Conservation (phyloP, 2,113 vertebrate species). For the Pteronura brasiliensis region DNA sequence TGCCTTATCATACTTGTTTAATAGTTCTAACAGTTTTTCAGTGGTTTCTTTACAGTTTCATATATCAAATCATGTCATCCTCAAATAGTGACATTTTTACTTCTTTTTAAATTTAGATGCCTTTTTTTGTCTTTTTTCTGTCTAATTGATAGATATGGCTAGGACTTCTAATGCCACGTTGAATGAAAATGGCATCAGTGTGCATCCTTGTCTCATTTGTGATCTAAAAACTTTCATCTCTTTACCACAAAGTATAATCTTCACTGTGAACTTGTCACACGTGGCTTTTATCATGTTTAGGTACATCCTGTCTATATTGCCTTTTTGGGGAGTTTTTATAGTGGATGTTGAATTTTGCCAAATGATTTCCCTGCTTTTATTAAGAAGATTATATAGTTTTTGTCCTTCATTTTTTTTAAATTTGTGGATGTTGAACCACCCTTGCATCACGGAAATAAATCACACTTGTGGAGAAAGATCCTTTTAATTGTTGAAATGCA, state of each 20-base stretch:
- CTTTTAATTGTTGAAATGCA: not conserved
- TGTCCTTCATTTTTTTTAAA: not conserved
- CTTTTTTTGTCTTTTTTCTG: not conserved
- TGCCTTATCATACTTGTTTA: not conserved
- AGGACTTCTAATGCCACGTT: not conserved
- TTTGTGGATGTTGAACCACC: not conserved
- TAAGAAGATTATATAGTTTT: not conserved
- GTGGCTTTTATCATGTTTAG: not conserved
- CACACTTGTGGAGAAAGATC: not conserved
- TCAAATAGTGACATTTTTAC: not conserved
- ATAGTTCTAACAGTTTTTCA: not conserved
- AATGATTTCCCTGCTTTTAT: not conserved
- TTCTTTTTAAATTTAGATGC: not conserved
- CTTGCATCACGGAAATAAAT: not conserved
- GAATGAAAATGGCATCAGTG: not conserved
- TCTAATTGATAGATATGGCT: not conserved
- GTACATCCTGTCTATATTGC: not conserved
- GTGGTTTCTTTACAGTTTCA: not conserved
- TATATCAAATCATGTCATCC: not conserved
- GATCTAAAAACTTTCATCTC: not conserved
- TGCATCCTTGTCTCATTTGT: not conserved
- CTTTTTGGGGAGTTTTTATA: not conserved
- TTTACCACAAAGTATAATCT: not conserved
- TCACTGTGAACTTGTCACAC: not conserved
- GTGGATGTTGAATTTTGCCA: not conserved